phyloP scores from a whole-genome alignment of 23 tunicate genomes.

The Trididemnum clinides region DNA sequence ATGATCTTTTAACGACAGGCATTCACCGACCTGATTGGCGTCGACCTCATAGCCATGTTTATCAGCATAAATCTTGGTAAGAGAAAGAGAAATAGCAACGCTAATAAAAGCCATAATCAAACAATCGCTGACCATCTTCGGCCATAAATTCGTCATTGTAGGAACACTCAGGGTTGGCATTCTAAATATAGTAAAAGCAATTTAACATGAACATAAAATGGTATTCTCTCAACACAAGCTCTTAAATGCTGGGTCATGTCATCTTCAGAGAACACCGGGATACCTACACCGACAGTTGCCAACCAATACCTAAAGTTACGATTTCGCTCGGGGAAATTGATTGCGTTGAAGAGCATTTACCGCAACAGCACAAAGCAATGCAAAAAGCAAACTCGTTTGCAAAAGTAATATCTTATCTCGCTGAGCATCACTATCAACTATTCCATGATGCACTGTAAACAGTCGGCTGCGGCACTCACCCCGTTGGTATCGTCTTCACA shows the following conservation, averaged over 20 bases:
- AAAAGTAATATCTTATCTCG: not conserved
- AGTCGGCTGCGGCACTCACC: slow-evolving; percentile 36
- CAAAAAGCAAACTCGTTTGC: too few species aligned
- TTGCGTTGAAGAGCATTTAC: too few species aligned
- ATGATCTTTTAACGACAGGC: too few species aligned
- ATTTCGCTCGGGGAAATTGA: too few species aligned
- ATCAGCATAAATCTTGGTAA: slow-evolving; percentile 90
- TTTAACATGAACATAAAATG: too few species aligned
- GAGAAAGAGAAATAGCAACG: slow-evolving; percentile 83
- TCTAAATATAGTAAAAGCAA: too few species aligned
- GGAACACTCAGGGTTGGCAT: slow-evolving; percentile 56
- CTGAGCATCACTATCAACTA: not conserved
- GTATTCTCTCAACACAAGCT: too few species aligned
- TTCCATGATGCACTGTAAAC: not conserved
- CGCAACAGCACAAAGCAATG: too few species aligned
- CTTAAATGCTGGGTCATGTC: too few species aligned
- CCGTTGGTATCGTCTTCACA: slow-evolving; percentile 91
- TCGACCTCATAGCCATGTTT: slow-evolving; percentile 91
- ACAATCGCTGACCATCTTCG: slow-evolving; percentile 73
- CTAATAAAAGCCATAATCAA: slow-evolving; percentile 89
- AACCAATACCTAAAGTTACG: too few species aligned
- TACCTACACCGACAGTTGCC: too few species aligned
- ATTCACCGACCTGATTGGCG: slow-evolving; percentile 71
- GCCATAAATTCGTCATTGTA: slow-evolving; percentile 36
- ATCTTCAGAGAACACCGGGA: too few species aligned